Base-by-base conservation (phyloP, 2,888 invertebrate species). In the Machimus rusticus region DNA sequence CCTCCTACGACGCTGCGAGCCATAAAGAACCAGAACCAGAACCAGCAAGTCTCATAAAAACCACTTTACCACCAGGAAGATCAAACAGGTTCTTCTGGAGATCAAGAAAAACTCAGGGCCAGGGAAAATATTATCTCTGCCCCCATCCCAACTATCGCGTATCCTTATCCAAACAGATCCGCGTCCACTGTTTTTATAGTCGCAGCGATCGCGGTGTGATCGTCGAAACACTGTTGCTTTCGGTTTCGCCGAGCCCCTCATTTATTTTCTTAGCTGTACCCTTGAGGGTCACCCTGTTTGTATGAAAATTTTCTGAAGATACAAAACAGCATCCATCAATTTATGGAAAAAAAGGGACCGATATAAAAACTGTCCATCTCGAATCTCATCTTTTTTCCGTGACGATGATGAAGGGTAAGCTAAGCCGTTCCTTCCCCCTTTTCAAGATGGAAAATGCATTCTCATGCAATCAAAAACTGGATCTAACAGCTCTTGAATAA, bases 401-500 rank as follows among this genome's bases (percentile, higher is more conserved):
- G 28, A 16, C 46, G 19, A 57, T 82, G 66, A 82, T 57, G 66
- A 82, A 82, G 82, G 82, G 82, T 82, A 23, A 82, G 9, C 57
- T 82, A 82, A 82, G 82, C 82, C 57, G 57, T 82, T 82, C 81
- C 2, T 82, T 34, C 39, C 82, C 66, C 37, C 34, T 57, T 82
- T 82, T 28, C 57, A n/a, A 8, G 16, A 19, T 37, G 16, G 55
- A 82, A 81, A 82, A 37, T 51, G 82, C 82, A 57, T 82, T 82
- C 37, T 82, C 82, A 82, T 82, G 82, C 82, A 82, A 82, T 82
- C 82, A 82, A 8, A 82, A 82, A 57, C 57, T 31, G 57, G 57
- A 82, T 82, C 82, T 28, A 82, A 82, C 82, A 82, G 57, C 82
- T 82, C 82, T 82, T 82, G 82, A 82, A 82, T 82, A 82, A 82